Base-by-base conservation (phyloP, 2,113 vertebrate genomes). In the Notarius lentiginosus region DNA sequence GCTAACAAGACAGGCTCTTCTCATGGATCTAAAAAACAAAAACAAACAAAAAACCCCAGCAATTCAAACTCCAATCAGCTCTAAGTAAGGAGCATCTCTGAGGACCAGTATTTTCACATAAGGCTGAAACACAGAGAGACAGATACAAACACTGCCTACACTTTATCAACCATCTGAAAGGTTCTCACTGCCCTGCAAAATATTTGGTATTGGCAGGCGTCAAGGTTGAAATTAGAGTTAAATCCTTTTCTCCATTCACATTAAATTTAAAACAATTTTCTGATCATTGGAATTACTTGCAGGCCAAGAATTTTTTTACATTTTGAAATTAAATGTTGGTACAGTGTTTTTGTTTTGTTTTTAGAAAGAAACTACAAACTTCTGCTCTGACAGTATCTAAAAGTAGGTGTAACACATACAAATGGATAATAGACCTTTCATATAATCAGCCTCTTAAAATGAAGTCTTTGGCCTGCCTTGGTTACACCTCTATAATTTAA, bases 1-100 rank as follows among this genome's bases (percentile, higher is more conserved):
- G 83, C 86, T 84, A 91, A 68, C 53, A 86, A 63, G 86, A 83
- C 73, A 79, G 84, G 70, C 55, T 86, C 82, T 84, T 80, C 34
- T 51, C 0, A 76, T 49, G 47, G 41, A 49, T 24, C 20, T 47
- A 7, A 10, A 47, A 73, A 75, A 68, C 14, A 70, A 47, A 75
- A 30, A 34, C 2, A 41, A 41, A 41, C 41, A 41, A 41, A 41
- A 41, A 41, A 2, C 34, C 34, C 34, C 17, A 66, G 55, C 41
- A 86, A 41, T 79, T 27, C 58, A 60, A 49, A 82, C 41, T 41
- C 22, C 34, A 55, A 34, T 72, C 83, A 84, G 34, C 41, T 51
- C 81, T 88, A 88, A 84, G 73, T 80, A 87, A n/a, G 58, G 20
- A 49, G 60, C 24, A 72, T 66, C 75, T 66, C 56, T 34, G 58